Conservation (phyloP, 2,113 vertebrate genomes). For the Phaethornis superciliosus region DNA sequence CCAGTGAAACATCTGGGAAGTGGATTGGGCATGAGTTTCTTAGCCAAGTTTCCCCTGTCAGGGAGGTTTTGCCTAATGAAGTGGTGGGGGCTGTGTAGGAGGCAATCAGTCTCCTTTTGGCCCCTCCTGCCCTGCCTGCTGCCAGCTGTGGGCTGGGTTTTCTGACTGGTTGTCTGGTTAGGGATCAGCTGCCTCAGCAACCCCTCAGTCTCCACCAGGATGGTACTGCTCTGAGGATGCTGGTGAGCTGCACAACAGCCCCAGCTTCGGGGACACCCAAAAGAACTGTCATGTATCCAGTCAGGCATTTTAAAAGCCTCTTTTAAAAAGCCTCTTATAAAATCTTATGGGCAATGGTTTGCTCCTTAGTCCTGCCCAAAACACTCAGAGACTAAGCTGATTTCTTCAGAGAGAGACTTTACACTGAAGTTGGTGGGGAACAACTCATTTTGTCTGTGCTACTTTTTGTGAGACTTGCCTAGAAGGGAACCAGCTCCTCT, state of each 20-base stretch:
- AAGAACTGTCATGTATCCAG: background rate
- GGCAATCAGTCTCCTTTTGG: background rate
- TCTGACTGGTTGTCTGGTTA: background rate
- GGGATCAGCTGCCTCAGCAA: background rate
- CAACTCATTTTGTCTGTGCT: background rate
- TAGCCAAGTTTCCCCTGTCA: background rate
- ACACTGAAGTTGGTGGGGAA: background rate
- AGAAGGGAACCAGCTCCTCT: background rate
- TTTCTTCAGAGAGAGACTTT: background rate
- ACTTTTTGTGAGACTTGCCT: accelerated
- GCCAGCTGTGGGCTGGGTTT: background rate
- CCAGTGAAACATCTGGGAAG: background rate
- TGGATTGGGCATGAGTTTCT: background rate
- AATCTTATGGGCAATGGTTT: background rate
- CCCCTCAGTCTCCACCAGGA: background rate
- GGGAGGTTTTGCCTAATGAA: background rate
- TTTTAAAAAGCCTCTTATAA: background rate
- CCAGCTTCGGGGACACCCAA: background rate
- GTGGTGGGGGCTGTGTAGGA: background rate
- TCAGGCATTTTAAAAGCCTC: background rate
- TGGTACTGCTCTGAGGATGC: background rate
- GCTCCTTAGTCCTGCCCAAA: background rate
- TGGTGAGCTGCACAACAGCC: accelerated
- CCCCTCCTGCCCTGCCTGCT: background rate
- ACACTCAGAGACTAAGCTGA: background rate